These are phyloP conservation scores for Miltochrista miniata DNA, from an alignment of 2,888 invertebrate genomes.

Conservation along the genomic window DNA sequence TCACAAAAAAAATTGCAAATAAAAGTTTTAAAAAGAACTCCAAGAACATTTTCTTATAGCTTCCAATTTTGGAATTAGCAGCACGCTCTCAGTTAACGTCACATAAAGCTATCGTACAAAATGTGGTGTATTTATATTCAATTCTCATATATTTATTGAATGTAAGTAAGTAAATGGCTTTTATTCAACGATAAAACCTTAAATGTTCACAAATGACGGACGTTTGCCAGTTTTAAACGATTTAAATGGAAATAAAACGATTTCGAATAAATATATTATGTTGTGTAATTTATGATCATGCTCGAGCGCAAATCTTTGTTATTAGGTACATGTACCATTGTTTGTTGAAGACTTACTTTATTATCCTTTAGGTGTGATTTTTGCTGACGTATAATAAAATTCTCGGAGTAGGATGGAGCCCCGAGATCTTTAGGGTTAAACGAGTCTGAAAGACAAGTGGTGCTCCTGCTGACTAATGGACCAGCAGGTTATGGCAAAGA, in stretches of 20 bases:
- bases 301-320: slow-evolving; percentile 33
- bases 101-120: neutral
- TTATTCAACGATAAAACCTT: slow-evolving; percentile 28
- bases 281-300: slow-evolving; percentile 51
- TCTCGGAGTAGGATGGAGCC: too few relatives aligned
- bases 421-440: too few relatives aligned
- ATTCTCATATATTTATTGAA: neutral
- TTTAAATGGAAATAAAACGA: slow-evolving; percentile 61
- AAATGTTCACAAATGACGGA: slow-evolving; percentile 37
- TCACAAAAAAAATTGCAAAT: too few relatives aligned
- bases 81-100: too few relatives aligned
- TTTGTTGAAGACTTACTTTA: slow-evolving; percentile 29
- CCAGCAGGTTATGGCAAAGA: too few relatives aligned
- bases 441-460: too few relatives aligned
- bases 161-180: slow-evolving; percentile 8
- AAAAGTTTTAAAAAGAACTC: too few relatives aligned
- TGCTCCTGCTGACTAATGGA: too few relatives aligned
- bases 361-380: too few relatives aligned
- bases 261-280: slow-evolving; percentile 46
- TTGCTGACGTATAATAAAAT: too few relatives aligned
- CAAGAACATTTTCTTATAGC: too few relatives aligned
- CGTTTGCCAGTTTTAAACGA: slow-evolving; percentile 47
- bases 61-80: too few relatives aligned
- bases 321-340: slow-evolving; percentile 34
- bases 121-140: neutral